Evolutionary conservation across 2,888 invertebrate genomes (phyloP).

Genomic region (Leucoma salicis): DNA sequence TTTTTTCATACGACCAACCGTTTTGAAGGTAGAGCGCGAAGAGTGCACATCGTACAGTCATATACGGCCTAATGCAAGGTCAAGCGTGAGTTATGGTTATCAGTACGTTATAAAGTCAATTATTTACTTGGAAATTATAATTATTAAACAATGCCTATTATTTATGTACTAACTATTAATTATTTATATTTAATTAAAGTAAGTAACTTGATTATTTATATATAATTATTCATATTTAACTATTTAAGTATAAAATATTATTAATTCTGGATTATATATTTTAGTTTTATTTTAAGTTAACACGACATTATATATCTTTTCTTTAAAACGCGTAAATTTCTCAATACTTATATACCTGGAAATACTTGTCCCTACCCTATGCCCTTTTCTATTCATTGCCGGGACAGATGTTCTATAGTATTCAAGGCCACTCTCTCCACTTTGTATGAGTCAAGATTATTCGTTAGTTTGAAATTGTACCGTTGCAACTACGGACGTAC

Average conservation of each 20-base stretch:
- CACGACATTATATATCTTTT: slow-evolving; percentile 1
- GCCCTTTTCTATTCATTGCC: too few relatives aligned
- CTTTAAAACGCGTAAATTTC: slow-evolving; percentile 1
- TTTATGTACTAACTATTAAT: slow-evolving; percentile 1
- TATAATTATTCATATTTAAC: slow-evolving; percentile 1
- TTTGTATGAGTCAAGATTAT: neutral
- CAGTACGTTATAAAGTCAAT: slow-evolving; percentile 23
- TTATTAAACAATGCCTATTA: neutral
- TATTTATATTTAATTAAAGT: slow-evolving; percentile 1
- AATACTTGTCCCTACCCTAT: too few relatives aligned
- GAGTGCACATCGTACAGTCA: slow-evolving; percentile 14
- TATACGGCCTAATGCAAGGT: slow-evolving; percentile 31
- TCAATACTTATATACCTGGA: neutral
- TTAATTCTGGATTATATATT: slow-evolving; percentile 1
- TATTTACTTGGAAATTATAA: slow-evolving; percentile 12
- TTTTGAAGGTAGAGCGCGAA: slow-evolving; percentile 17
- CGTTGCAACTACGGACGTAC: slow-evolving; percentile 1
- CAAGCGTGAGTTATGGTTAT: slow-evolving; percentile 30
- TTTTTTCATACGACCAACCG: slow-evolving; percentile 1
- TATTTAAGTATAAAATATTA: slow-evolving; percentile 1
- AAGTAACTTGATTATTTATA: neutral
- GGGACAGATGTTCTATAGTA: too few relatives aligned
- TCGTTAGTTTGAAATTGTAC: slow-evolving; percentile 1
- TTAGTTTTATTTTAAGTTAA: neutral
- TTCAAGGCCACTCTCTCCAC: slow-evolving; percentile 1